A percentile compares a stretch with the other conserved stretches of the same genome.
Conservation (phyloP, 1,140 invertebrate species). For the Oedothorax gibbosus region DNA sequence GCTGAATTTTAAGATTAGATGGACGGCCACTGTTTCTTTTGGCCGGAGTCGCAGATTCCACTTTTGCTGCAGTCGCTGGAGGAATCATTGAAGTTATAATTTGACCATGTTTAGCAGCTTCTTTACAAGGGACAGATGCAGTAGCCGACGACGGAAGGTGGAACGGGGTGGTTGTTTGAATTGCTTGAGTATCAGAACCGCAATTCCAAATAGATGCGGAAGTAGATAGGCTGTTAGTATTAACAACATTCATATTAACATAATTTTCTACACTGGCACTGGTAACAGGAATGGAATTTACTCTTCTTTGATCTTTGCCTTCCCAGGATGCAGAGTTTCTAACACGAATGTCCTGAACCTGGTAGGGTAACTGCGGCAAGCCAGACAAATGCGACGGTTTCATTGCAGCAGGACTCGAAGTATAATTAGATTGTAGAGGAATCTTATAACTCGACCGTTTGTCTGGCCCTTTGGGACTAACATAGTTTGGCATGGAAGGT, state of each 20-base stretch:
- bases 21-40: slow-evolving; percentile 35
- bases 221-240: slow-evolving; percentile 4
- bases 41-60: slow-evolving; percentile 27
- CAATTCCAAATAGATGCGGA: slow-evolving; percentile 39
- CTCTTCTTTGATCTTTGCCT: slow-evolving; percentile 14
- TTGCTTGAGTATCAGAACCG: slow-evolving; percentile 32
- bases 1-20: slow-evolving; percentile 36
- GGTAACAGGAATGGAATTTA: not conserved
- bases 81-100: not conserved
- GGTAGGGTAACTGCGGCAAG: slow-evolving; percentile 5
- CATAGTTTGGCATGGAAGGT: not conserved
- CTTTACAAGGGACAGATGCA: slow-evolving; percentile 31
- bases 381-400: slow-evolving; percentile 12
- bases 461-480: slow-evolving; percentile 11
- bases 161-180: slow-evolving; percentile 18
- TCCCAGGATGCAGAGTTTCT: slow-evolving; percentile 11
- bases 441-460: slow-evolving; percentile 34
- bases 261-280: slow-evolving; percentile 7
- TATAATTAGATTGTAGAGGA: not conserved
- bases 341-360: slow-evolving; percentile 17
- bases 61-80: not conserved
- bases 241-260: slow-evolving; percentile 14
- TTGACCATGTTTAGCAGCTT: slow-evolving; percentile 11
- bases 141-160: slow-evolving; percentile 32
- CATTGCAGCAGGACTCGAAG: not conserved